Evolutionary conservation across 2,797 vertebrate genomes (phyloP).

Genomic region (Sebastes melanostomus): DNA sequence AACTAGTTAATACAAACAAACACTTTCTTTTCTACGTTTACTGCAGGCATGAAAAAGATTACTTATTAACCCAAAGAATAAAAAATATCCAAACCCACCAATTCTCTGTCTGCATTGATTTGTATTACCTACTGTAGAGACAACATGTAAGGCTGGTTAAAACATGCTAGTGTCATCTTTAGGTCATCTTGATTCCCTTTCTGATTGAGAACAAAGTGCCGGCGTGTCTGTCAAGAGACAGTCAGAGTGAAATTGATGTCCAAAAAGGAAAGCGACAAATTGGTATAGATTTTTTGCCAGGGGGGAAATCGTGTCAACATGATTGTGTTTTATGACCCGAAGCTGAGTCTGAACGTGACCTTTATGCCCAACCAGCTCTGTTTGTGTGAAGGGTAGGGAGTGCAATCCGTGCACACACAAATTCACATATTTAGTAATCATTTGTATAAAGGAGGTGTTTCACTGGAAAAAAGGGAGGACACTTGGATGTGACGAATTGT

Average conservation of each 20-base stretch:
- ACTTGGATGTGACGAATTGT: background rate
- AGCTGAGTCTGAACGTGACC: slow-evolving; percentile 52
- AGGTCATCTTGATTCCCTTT: background rate
- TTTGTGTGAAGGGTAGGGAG: slow-evolving; percentile 19
- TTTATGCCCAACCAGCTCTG: slow-evolving; percentile 42
- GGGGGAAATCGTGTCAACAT: slow-evolving; percentile 63
- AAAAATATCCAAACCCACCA: background rate
- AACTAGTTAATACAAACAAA: background rate
- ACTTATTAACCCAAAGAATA: background rate
- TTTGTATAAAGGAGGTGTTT: slow-evolving; percentile 14
- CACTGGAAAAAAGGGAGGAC: background rate
- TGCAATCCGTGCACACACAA: background rate
- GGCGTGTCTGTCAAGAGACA: slow-evolving; percentile 8
- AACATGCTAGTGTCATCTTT: background rate
- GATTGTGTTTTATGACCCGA: slow-evolving; percentile 50
- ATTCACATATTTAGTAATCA: background rate
- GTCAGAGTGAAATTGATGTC: slow-evolving; percentile 25
- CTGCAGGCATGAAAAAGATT: too few relatives aligned
- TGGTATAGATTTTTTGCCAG: slow-evolving; percentile 67
- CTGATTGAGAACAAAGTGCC: background rate
- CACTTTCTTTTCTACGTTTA: background rate
- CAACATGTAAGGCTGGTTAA: background rate
- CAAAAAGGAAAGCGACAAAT: slow-evolving; percentile 61
- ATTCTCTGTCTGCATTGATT: background rate
- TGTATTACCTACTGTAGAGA: background rate